Evolutionary conservation across 2,797 vertebrate genomes (phyloP), one percentile per base, ranked within the genome.

Genomic region (Microtus californicus): DNA sequence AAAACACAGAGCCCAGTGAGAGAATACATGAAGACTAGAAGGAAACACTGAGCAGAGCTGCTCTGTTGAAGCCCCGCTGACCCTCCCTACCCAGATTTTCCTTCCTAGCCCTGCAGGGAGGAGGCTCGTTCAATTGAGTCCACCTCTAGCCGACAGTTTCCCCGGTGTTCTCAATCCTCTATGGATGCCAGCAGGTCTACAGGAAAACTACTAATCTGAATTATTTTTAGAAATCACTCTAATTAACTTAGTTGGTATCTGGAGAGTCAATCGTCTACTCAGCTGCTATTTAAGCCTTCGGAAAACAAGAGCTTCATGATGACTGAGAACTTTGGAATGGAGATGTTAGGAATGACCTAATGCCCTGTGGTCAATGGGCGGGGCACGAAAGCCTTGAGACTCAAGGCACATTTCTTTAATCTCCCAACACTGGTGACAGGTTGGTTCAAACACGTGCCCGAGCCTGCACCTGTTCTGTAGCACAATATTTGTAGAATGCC

Each of bases 171-270:
- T 82, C 17, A 29, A 37, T 93, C 69, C 87, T 93, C 1, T 89
- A 79, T 81, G 71, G 65, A 61, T 29, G 23, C 23, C n/a, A 77
- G 29, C 21, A 69, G 9, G 37, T 61, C 73, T 93, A 87, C 90
- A 90, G 63, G 34, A 54, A 91, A 88, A 63, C 37, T 4, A 17
- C 11, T 83, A 82, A 54, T 78, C 89, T 69, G 71, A 37, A 54
- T 93, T 73, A 91, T 85, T 93, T 92, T 65, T 90, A 76, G 25
- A 77, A 86, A 71, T 65, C 7, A 6, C 48, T 91, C 80, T 59
- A 87, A 76, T 82, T 83, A 71, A 80, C 27, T 27, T 43, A 45
- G 17, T 81, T 82, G 48, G 43, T 56, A 69, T 56, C 77, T 65
- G 81, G 63, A 87, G 34, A 45, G 76, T 34, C 69, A 79, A 79